Evolutionary conservation across 2,888 invertebrate genomes (phyloP).

Genomic region (Xestia sexstrigata): DNA sequence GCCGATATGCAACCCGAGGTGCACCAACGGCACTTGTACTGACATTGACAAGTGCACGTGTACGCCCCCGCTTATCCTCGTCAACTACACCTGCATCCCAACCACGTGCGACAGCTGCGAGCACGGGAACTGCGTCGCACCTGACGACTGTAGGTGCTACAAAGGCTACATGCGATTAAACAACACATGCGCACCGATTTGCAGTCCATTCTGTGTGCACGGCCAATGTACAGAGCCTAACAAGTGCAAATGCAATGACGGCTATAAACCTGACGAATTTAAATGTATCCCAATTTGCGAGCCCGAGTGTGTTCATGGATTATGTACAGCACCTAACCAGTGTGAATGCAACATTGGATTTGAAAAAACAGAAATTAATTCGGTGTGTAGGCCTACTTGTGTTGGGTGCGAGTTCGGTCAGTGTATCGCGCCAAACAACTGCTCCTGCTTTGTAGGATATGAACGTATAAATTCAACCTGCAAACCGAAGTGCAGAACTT

Average conservation of each 20-base stretch:
- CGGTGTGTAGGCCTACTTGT: slow-evolving; percentile 41
- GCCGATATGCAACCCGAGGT: slow-evolving; percentile 28
- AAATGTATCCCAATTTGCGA: slow-evolving; percentile 34
- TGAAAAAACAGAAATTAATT: slow-evolving; percentile 5
- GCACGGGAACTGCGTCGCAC: slow-evolving; percentile 77
- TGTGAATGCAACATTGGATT: slow-evolving; percentile 41
- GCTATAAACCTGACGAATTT: slow-evolving; percentile 23
- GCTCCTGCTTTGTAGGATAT: slow-evolving; percentile 52
- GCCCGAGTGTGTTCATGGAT: slow-evolving; percentile 27
- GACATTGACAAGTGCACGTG: slow-evolving; percentile 26
- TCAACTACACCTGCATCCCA: slow-evolving; percentile 22
- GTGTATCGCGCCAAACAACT: slow-evolving; percentile 45
- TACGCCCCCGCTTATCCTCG: slow-evolving; percentile 36
- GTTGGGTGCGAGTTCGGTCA: slow-evolving; percentile 51
- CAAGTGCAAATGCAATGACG: slow-evolving; percentile 42
- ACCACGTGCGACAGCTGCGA: slow-evolving; percentile 40
- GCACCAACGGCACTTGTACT: slow-evolving; percentile 37
- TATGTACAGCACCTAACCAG: slow-evolving; percentile 22
- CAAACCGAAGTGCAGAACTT: slow-evolving; percentile 48
- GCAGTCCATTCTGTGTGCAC: slow-evolving; percentile 21
- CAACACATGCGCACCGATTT: slow-evolving; percentile 48
- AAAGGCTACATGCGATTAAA: slow-evolving; percentile 75
- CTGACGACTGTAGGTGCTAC: slow-evolving; percentile 80
- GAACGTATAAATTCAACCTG: slow-evolving; percentile 14
- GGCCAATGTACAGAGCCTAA: slow-evolving; percentile 37